Percentiles rank a stretch among this genome's conserved stretches.
phyloP scores from a whole-genome alignment of 2,797 vertebrate species.

The Manis javanica region DNA sequence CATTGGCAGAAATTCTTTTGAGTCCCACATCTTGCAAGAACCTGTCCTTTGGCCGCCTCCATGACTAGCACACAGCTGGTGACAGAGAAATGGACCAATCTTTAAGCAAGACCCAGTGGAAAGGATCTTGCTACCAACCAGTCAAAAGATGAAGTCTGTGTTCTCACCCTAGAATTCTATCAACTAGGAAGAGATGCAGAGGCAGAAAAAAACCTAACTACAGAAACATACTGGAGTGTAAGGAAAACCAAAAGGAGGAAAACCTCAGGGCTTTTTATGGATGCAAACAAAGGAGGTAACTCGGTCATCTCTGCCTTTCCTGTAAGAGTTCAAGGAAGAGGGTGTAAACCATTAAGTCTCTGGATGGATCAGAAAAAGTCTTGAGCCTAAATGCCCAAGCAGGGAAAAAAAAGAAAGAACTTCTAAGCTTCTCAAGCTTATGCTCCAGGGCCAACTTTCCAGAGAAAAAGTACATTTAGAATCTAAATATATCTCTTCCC shows the following conservation, averaged over 20 bases:
- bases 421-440: slow-evolving; percentile 26
- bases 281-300: neutral
- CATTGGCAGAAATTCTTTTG: neutral
- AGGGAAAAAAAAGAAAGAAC: neutral
- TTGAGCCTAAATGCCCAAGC: slow-evolving; percentile 3
- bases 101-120: neutral
- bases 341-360: neutral
- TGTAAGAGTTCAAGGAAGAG: neutral
- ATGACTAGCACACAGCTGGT: neutral
- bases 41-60: neutral
- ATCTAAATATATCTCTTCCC: neutral
- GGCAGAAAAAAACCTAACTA: neutral
- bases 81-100: neutral
- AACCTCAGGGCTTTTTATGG: neutral
- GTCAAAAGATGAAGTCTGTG: neutral
- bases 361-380: neutral
- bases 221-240: neutral
- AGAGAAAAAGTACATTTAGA: neutral
- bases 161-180: neutral
- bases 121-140: neutral
- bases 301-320: neutral
- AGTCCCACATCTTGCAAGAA: neutral
- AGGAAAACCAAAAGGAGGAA: neutral
- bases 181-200: neutral
- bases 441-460: slow-evolving; percentile 27